phyloP scores from a whole-genome alignment of 2,113 vertebrate species.

The Anolis sagrei region DNA sequence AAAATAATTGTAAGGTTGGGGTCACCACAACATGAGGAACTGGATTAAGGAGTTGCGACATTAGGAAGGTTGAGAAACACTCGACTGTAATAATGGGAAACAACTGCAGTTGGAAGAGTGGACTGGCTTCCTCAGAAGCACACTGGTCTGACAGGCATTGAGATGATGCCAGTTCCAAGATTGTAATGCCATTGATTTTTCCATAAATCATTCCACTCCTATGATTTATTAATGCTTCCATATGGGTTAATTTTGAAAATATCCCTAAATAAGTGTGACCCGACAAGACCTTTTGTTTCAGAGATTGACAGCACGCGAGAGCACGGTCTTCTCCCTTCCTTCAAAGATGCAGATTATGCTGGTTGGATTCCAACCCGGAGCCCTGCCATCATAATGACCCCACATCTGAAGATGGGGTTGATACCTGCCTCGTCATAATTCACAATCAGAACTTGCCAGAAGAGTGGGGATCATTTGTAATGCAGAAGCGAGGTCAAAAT shows the following conservation, averaged over 20 bases:
- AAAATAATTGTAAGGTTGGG: no score
- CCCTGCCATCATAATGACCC: slow-evolving; percentile 4
- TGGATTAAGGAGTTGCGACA: no score
- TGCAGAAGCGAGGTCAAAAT: slow-evolving; percentile 25
- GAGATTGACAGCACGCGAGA: slow-evolving; percentile 66
- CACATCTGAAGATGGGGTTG: not conserved
- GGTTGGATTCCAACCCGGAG: not conserved
- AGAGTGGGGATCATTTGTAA: slow-evolving; percentile 45
- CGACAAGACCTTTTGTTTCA: slow-evolving; percentile 76
- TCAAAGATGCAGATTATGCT: slow-evolving; percentile 46
- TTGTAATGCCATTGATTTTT: slow-evolving; percentile 80
- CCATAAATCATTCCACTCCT: slow-evolving; percentile 78
- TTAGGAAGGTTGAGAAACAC: no score
- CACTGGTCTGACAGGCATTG: slow-evolving; percentile 49
- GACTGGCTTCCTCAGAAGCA: slow-evolving; percentile 39
- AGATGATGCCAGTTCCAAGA: slow-evolving; percentile 71
- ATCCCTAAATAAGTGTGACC: slow-evolving; percentile 74
- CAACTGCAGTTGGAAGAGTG: not conserved
- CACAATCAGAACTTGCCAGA: no score
- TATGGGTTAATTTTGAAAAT: slow-evolving; percentile 80
- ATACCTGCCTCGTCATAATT: not conserved
- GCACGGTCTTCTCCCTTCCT: not conserved
- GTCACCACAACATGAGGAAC: no score
- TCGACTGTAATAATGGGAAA: slow-evolving; percentile 12
- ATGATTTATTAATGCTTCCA: slow-evolving; percentile 83